Evolutionary conservation across 2,797 vertebrate genomes (phyloP), one percentile per base, ranked within the genome.

Genomic region (Channa striata): DNA sequence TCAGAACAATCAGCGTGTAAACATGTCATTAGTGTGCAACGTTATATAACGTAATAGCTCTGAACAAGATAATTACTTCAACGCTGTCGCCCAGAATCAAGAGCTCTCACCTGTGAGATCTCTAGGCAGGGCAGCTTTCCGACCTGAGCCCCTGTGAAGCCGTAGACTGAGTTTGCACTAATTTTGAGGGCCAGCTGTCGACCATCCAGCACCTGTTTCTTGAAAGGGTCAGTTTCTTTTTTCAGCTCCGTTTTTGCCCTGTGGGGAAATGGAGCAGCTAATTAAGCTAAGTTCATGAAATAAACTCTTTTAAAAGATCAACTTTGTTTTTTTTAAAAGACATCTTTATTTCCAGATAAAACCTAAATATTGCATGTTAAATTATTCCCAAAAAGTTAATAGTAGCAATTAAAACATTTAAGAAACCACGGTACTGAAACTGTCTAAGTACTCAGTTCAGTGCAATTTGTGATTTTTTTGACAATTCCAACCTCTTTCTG

Each of bases 141-240:
- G 81, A 97, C 96, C 83, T 98, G 97, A 33, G 97, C 97, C 0
- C 97, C 97, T 0, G 97, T 97, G 90, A 97, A 98, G 59, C 97
- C 97, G 0, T 98, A 98, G 11, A 98, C 97, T 0, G 97, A 98
- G 91, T 98, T 98, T 8, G 97, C 97, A 0, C 97, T 97, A 83
- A 97, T 94, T 90, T 98, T 98, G 11, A 98, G 92, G 0, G 96
- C 96, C 62, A 97, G 85, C 80, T 98, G 97, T 61, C 97, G 93
- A 10, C 96, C 96, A 0, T 98, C 97, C 80, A 98, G 82, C 62
- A 98, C 96, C 86, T 97, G 96, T 68, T 96, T 95, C 77, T 96
- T 96, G 67, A 97, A 95, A 8, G 96, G 95, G 70, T 98, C 97
- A 0, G 94, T 97, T 87, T 98, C 97, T 34, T 92, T 94, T 74